Evolutionary conservation across 1,140 invertebrate genomes (phyloP).

Genomic region (Drosophila tani): DNA sequence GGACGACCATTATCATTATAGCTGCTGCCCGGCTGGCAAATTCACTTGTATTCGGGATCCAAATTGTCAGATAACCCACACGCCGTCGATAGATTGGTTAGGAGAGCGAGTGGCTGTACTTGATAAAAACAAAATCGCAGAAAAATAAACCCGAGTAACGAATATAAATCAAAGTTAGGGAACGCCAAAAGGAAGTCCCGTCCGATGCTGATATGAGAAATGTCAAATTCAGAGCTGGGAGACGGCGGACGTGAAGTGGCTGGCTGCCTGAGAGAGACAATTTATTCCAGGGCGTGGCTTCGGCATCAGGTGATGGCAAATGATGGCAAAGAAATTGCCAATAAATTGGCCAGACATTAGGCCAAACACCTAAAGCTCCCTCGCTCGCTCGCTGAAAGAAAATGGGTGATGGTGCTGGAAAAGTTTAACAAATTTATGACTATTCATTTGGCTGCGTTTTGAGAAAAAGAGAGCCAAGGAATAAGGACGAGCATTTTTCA

Average conservation of each 20-base stretch:
- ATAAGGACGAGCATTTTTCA: constrained; percentile 48
- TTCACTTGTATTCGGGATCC: constrained; percentile 26
- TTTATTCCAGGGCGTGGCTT: constrained; percentile 44
- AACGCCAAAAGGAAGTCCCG: constrained; percentile 20
- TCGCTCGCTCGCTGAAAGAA: constrained; percentile 3
- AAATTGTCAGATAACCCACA: constrained; percentile 40
- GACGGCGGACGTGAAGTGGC: neutral
- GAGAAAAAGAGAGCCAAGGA: neutral
- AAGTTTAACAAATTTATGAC: constrained; percentile 71
- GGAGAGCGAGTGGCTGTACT: constrained; percentile 12
- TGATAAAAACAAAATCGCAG: constrained; percentile 34
- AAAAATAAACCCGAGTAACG: constrained; percentile 23
- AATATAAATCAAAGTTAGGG: constrained; percentile 55
- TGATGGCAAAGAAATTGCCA: constrained; percentile 68
- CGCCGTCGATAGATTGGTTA: neutral
- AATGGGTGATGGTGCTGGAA: constrained; percentile 15
- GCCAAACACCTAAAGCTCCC: constrained; percentile 15
- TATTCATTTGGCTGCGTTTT: constrained; percentile 63
- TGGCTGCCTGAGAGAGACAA: constrained; percentile 28
- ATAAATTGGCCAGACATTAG: constrained; percentile 70
- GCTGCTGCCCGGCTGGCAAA: constrained; percentile 5
- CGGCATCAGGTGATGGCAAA: constrained; percentile 52
- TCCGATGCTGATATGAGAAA: constrained; percentile 70
- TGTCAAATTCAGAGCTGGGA: constrained; percentile 37
- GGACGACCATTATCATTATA: constrained; percentile 31